phyloP scores from a whole-genome alignment of 2,113 vertebrate species.

The Pomatorhinus ruficollis region DNA sequence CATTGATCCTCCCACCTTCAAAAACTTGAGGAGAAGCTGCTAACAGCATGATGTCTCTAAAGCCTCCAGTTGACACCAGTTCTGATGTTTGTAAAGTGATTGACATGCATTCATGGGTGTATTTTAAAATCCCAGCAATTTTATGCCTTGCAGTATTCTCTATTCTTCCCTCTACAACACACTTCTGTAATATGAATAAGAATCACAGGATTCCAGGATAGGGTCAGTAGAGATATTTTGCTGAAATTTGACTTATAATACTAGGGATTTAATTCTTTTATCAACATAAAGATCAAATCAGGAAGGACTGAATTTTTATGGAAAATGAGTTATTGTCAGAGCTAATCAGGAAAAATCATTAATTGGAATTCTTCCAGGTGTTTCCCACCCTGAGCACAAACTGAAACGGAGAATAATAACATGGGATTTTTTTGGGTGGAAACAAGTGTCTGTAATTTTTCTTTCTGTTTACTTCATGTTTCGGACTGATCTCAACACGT shows the following conservation, averaged over 20 bases:
- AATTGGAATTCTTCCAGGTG: background rate
- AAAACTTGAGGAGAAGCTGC: background rate
- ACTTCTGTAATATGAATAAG: background rate
- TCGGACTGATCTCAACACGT: background rate
- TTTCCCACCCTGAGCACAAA: background rate
- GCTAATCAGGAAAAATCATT: background rate
- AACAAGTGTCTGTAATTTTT: background rate
- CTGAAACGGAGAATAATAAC: background rate
- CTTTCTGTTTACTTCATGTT: background rate
- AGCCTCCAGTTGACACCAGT: background rate
- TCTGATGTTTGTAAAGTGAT: background rate
- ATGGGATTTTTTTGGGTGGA: background rate
- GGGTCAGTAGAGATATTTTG: background rate
- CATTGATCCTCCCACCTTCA: conserved; percentile 13
- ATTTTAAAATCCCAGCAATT: background rate
- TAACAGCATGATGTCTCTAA: conserved; percentile 19
- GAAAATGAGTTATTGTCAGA: background rate
- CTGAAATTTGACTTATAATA: background rate
- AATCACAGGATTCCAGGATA: background rate
- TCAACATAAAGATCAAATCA: background rate
- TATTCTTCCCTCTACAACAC: background rate
- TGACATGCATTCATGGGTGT: background rate
- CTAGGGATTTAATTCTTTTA: background rate
- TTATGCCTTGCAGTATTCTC: background rate
- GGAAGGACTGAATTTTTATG: background rate